These are phyloP conservation scores for Montipora capitata DNA, from an alignment of 92 coral and sea anemone species.

Conservation along the genomic window DNA sequence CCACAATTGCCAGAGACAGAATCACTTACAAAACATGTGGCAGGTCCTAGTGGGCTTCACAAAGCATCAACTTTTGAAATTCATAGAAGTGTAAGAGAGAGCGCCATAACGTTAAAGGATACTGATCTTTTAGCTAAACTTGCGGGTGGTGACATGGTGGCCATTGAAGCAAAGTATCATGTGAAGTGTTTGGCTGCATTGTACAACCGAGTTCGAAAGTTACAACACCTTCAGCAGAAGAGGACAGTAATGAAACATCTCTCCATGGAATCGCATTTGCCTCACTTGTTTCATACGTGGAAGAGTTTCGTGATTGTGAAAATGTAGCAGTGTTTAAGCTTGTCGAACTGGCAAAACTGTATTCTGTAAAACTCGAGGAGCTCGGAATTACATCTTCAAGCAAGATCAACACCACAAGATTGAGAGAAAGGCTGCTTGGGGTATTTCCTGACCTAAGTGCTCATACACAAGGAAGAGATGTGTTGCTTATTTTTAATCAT, in stretches of 20 bases:
- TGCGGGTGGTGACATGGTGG: conserved; percentile 71
- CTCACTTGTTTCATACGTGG: conserved; percentile 55
- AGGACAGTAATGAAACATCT: neutral
- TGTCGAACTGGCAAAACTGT: too few relatives aligned
- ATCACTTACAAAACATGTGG: neutral
- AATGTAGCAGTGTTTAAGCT: neutral
- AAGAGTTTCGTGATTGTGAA: conserved; percentile 26
- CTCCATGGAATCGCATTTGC: conserved; percentile 71
- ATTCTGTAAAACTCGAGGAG: too few relatives aligned
- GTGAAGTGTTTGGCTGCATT: conserved; percentile 65
- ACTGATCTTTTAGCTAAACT: conserved; percentile 62
- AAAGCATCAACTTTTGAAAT: conserved; percentile 65
- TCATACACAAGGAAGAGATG: too few relatives aligned
- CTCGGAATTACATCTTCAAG: too few relatives aligned
- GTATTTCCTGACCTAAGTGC: too few relatives aligned
- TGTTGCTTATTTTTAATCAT: too few relatives aligned
- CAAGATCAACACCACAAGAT: too few relatives aligned
- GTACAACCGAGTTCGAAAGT: conserved; percentile 44
- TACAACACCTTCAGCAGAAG: conserved; percentile 7
- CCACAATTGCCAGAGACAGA: too few relatives aligned
- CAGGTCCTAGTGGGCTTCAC: conserved; percentile 48
- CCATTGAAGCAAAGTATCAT: conserved; percentile 70
- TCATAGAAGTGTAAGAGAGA: conserved; percentile 57
- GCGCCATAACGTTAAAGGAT: conserved; percentile 52
- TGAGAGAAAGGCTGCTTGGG: too few relatives aligned